Evolutionary conservation across 1,140 invertebrate genomes (phyloP).

Genomic region (Drosophila aff.): DNA sequence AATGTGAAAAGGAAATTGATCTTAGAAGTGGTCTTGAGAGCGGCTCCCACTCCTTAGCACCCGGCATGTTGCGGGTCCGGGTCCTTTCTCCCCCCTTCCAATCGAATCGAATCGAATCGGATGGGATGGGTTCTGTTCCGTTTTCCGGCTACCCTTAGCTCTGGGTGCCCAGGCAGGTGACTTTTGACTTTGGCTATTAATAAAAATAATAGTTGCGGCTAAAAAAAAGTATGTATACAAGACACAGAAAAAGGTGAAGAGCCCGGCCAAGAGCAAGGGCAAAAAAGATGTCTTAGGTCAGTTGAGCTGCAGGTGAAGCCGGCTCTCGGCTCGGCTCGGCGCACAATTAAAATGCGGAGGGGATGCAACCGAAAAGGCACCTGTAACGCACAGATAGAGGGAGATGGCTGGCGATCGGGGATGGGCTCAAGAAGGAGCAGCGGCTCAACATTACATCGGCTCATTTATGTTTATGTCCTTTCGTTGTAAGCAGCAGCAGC

Average conservation of each 20-base stretch:
- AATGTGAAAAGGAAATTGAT: constrained; percentile 65
- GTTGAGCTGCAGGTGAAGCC: constrained; percentile 76
- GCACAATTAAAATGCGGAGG: constrained; percentile 74
- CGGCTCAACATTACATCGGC: constrained; percentile 74
- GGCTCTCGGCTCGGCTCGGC: constrained; percentile 36
- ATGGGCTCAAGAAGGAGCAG: constrained; percentile 41
- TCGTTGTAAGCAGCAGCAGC: constrained; percentile 73
- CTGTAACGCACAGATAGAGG: constrained; percentile 60
- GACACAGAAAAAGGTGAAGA: constrained; percentile 61
- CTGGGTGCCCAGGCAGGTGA: constrained; percentile 62
- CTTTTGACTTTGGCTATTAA: constrained; percentile 83
- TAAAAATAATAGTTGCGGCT: constrained; percentile 82
- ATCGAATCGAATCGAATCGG: constrained; percentile 15
- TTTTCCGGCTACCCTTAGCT: constrained; percentile 79
- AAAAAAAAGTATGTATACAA: constrained; percentile 41
- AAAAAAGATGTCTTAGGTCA: constrained; percentile 83
- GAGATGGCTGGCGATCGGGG: constrained; percentile 41
- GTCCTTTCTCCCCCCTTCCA: neutral
- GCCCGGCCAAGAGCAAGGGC: constrained; percentile 64
- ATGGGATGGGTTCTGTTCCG: constrained; percentile 47
- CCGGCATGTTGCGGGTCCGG: constrained; percentile 47
- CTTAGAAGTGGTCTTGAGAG: constrained; percentile 60
- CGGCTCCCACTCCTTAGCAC: constrained; percentile 18
- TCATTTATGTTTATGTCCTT: constrained; percentile 84
- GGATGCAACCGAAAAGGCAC: constrained; percentile 55